Base-by-base conservation (phyloP, 2,113 vertebrate genomes). In the Vulpes vulpes region DNA sequence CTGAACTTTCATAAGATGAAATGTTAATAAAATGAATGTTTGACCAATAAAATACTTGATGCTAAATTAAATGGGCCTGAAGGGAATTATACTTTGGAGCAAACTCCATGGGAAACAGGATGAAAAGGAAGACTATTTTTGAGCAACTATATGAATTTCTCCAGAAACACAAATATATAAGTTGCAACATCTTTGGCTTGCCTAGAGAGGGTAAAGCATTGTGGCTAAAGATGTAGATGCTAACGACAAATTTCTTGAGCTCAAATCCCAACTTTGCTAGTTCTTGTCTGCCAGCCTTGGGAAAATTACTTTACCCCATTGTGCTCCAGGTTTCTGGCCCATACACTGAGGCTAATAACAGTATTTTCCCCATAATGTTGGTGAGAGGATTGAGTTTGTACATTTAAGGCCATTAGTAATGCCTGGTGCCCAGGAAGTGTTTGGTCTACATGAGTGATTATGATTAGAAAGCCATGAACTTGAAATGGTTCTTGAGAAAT, bases 71-170 rank as follows among this genome's bases (percentile, higher is more conserved):
- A 97, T 19, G 69, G n/a, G 83, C 87, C 97, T 84, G 53, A 64
- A 82, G 97, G 94, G 95, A 97, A 97, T 97, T 97, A 94, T 53
- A 35, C 85, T 93, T 95, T 97, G 96, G 93, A 97, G 92, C 92
- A 81, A 94, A 92, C 35, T 90, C 87, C 95, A 74, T 97, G 96
- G 96, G 96, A 94, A 98, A 97, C 82, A 95, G 89, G 91, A 94
- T 96, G 86, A 97, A 97, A 97, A 91, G 65, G 89, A 81, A 94
- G 94, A 55, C 69, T 96, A 64, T 91, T 91, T 97, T 87, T 88
- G 78, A 95, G 86, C 67, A 89, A 92, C 64, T 89, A 12, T 87
- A 94, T 81, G 87, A 88, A 78, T 93, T 96, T 95, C 90, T 78
- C 55, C 79, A 96, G 87, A 95, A 96, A 76, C 80, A 76, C 91